Evolutionary conservation across 2,113 vertebrate genomes (phyloP), one percentile per base, ranked within the genome.

Genomic region (Osmerus mordax): DNA sequence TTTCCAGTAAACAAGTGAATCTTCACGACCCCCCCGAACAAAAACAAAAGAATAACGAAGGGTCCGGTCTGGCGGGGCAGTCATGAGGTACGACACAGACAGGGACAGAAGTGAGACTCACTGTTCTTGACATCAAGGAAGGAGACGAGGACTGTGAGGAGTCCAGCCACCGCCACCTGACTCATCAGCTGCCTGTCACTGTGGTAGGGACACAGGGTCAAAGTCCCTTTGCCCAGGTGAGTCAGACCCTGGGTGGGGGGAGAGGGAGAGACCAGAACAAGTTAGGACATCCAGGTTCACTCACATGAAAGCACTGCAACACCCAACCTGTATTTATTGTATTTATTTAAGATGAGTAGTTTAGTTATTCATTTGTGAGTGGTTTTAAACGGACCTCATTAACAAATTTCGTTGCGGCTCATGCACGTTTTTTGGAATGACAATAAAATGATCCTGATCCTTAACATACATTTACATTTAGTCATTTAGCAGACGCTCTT

Each of bases 151-250:
- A 98, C 97, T 0, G 97, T 98, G 80, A 99, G 93, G 51, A 99
- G 92, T 41, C 97, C 97, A 0, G 97, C 97, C 81, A 98, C 96
- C 0, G 97, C 97, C 65, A 99, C 97, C 87, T 98, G 97, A 92
- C 97, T 99, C 96, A 99, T 97, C 69, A 99, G 94, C 92, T 99
- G 97, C 77, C 97, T 91, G 86, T 99, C 97, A 2, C 97, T 98
- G 89, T 99, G 97, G 88, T 99, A 99, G 2, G 97, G 97, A 74
- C 97, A 99, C n/a, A 99, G 92, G 16, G 97, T 99, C 60, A 99
- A 93, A 0, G 97, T 99, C 60, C 97, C 97, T 87, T 99, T 99
- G 51, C 97, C 97, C 87, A 99, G 91, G 78, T 99, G 97, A 70
- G 97, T 98, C 87, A 99, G 91, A 83, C 97, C 97, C 96, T 99